A percentile compares a stretch with the other conserved stretches of the same genome.
These are phyloP conservation scores for Metallyticus violacea DNA, from an alignment of 2,888 invertebrate genomes.

Conservation along the genomic window DNA sequence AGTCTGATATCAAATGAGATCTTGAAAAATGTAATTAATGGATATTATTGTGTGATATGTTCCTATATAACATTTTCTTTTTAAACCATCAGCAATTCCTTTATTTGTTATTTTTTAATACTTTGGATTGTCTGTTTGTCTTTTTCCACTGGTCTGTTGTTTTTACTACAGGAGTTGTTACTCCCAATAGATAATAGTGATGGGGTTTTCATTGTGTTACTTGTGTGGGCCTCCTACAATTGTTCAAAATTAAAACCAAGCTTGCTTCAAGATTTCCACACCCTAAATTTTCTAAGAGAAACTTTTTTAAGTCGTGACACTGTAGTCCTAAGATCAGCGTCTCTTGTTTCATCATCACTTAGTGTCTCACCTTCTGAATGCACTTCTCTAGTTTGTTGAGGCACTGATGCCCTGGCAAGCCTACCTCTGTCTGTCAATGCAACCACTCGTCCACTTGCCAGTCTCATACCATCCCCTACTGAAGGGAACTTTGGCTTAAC, in stretches of 20 bases:
- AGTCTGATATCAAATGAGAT: neutral
- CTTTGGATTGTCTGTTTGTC: slow-evolving; percentile 9
- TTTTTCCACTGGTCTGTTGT: neutral
- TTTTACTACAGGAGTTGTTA: slow-evolving; percentile 8
- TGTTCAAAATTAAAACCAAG: slow-evolving; percentile 8
- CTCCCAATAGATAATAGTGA: neutral
- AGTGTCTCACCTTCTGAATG: slow-evolving; percentile 71
- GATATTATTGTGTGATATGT: neutral
- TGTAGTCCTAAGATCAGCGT: slow-evolving; percentile 69
- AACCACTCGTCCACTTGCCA: slow-evolving; percentile 41
- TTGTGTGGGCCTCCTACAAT: slow-evolving; percentile 14
- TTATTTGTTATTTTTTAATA: no score
- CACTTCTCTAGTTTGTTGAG: slow-evolving; percentile 56
- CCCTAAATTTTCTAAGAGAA: slow-evolving; percentile 71
- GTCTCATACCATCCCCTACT: slow-evolving; percentile 31
- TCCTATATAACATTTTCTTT: neutral
- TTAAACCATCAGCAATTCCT: neutral
- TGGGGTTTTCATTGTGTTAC: slow-evolving; percentile 9
- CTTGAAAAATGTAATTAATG: neutral
- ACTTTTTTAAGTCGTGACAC: slow-evolving; percentile 76
- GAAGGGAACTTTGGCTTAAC: slow-evolving; percentile 38
- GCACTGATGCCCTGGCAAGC: slow-evolving; percentile 48
- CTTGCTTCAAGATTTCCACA: slow-evolving; percentile 69
- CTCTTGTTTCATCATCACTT: slow-evolving; percentile 59
- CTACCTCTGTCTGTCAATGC: slow-evolving; percentile 45